Percentiles rank a stretch among this genome's conserved stretches.
These are phyloP conservation scores for Cenopis cana DNA, from an alignment of 2,888 invertebrate species.

Conservation along the genomic window DNA sequence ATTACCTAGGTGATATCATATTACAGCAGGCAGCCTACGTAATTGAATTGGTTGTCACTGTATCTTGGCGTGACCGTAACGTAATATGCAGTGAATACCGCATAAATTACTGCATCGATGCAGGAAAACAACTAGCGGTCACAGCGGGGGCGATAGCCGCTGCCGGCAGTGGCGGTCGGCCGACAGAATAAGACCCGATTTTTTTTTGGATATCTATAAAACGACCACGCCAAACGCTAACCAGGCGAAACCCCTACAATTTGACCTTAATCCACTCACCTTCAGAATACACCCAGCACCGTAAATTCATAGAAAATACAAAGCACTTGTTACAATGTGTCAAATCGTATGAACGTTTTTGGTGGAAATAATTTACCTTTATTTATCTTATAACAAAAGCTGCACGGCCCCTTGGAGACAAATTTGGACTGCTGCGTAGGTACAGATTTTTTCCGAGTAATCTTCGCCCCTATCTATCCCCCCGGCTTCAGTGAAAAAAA, in stretches of 20 bases:
- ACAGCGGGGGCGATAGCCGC: conserved; percentile 61
- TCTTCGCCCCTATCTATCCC: conserved; percentile 70
- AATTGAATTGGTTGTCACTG: conserved; percentile 47
- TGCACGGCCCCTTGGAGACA: conserved; percentile 78
- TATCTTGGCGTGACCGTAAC: conserved; percentile 35
- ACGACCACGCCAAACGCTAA: conserved; percentile 72
- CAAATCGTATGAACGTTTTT: conserved; percentile 80
- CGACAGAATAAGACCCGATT: conserved; percentile 54
- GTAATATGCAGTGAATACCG: conserved; percentile 35
- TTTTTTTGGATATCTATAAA: conserved; percentile 75
- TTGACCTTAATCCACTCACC: conserved; percentile 72
- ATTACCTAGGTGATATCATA: conserved; percentile 53
- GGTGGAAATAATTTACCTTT: conserved; percentile 81
- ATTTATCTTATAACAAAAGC: conserved; percentile 84
- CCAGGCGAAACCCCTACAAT: conserved; percentile 59
- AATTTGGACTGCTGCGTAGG: conserved; percentile 78
- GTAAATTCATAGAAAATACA: conserved; percentile 77
- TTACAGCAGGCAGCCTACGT: conserved; percentile 51
- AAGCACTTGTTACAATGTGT: conserved; percentile 83
- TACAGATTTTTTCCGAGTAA: conserved; percentile 73
- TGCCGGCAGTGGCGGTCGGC: conserved; percentile 67
- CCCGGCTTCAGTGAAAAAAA: conserved; percentile 81
- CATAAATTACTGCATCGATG: conserved; percentile 50
- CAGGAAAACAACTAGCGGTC: conserved; percentile 56
- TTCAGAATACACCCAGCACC: conserved; percentile 52